These are phyloP conservation scores for Coptodon rendalli DNA, from an alignment of 2,113 vertebrate species.

Conservation along the genomic window DNA sequence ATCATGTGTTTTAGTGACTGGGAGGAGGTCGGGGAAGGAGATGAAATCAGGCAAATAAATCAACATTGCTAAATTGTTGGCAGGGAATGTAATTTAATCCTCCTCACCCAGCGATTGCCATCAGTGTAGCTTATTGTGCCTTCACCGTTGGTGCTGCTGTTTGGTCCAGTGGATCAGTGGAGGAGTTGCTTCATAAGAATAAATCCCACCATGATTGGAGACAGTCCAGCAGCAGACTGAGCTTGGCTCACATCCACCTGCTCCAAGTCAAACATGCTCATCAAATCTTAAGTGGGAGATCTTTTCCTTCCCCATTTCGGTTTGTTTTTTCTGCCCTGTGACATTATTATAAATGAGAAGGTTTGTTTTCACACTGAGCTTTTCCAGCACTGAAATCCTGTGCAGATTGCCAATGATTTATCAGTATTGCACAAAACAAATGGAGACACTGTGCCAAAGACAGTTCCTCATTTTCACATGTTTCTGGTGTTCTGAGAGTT, in stretches of 20 bases:
- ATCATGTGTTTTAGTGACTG: not conserved
- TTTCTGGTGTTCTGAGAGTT: not conserved
- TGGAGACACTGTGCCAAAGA: not conserved
- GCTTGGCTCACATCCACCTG: not conserved
- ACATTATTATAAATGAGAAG: not conserved
- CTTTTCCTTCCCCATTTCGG: not conserved
- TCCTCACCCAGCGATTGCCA: not conserved
- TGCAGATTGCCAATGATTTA: not conserved
- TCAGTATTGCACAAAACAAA: not conserved
- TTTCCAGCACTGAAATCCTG: not conserved
- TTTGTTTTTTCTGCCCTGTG: not conserved
- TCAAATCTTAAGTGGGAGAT: not conserved
- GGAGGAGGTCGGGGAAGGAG: not conserved
- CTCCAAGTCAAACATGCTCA: not conserved
- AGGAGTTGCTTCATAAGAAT: constrained; percentile 14
- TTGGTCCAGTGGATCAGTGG: not conserved
- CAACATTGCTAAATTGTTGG: not conserved
- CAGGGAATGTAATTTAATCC: not conserved
- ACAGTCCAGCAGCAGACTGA: not conserved
- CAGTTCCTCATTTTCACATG: not conserved
- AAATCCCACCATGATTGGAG: not conserved
- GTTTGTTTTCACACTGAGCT: constrained; percentile 4
- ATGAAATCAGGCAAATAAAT: not conserved
- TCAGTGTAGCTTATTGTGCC: constrained; percentile 8
- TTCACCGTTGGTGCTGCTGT: not conserved